These are phyloP conservation scores for Aplysina aerophoba DNA, from an alignment of 37 sponge, comb jelly and placozoan species.

Conservation along the genomic window DNA sequence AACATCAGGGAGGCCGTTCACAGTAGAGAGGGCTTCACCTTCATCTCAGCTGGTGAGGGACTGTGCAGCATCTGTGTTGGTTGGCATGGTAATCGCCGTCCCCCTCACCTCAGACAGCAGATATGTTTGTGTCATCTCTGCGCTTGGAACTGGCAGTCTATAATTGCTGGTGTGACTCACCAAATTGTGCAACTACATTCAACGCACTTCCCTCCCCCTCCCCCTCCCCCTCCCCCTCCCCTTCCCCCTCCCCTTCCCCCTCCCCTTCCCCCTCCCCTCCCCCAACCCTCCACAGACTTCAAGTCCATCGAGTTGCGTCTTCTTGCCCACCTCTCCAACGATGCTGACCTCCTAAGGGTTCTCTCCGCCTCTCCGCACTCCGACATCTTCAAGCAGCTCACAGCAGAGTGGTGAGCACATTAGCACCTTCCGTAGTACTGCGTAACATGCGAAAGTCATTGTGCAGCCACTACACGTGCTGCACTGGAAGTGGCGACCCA, in stretches of 20 bases:
- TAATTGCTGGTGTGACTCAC: too few species aligned
- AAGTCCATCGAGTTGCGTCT: slow-evolving; percentile 86
- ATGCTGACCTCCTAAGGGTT: slow-evolving; percentile 40
- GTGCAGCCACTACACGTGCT: background rate
- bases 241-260: background rate
- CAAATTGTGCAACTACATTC: too few species aligned
- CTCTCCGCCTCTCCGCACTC: slow-evolving; percentile 10
- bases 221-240: background rate
- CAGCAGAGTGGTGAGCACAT: slow-evolving; percentile 76
- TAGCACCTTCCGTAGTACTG: too few species aligned
- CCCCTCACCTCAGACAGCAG: too few species aligned
- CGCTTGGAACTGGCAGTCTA: too few species aligned
- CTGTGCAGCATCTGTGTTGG: too few species aligned
- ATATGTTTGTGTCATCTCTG: too few species aligned
- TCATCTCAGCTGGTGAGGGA: slow-evolving; percentile 4
- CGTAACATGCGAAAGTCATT: too few species aligned
- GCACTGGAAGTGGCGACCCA: too few species aligned
- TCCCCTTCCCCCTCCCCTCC: too few species aligned
- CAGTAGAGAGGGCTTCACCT: slow-evolving; percentile 32
- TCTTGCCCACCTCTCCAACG: slow-evolving; percentile 80
- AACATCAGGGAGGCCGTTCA: slow-evolving; percentile 49
- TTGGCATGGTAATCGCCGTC: too few species aligned
- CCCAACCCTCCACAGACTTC: slow-evolving; percentile 57
- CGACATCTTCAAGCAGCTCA: slow-evolving; percentile 65
- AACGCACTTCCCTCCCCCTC: too few species aligned